Base-by-base conservation (phyloP, 2,888 invertebrate species). In the Hypsopygia costalis region DNA sequence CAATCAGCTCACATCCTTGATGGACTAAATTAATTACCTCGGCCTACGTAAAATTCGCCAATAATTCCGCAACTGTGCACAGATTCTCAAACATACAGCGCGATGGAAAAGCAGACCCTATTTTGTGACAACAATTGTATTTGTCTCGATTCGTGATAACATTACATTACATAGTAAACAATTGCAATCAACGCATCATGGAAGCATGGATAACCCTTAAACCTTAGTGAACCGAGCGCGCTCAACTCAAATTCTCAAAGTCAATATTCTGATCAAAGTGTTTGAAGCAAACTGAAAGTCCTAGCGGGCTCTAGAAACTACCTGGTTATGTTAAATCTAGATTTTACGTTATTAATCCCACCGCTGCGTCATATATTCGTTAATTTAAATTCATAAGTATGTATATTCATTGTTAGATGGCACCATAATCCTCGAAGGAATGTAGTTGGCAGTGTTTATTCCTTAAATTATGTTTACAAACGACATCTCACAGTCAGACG, bases 401-500 rank as follows among this genome's bases (percentile, higher is more conserved):
- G n/a, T n/a, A n/a, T 16, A 48, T 53, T 55, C 61, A 62, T 61
- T 52, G 55, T 60, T 55, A 55, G 72, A 77, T 75, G 77, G 71
- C 81, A 77, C 72, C 68, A 56, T 69, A 43, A 44, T 51, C 50
- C 9, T 56, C 47, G 37, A 27, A 66, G 81, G 85, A 85, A 85
- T 82, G 83, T 81, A 48, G 58, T 66, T 76, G 86, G 83, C 83
- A 85, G 85, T 83, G 79, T 69, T 58, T 51, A 44, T 55, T 56
- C 41, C 38, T 58, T 66, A 71, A 52, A 67, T 54, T 43, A 69
- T 64, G 47, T 62, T 52, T 44, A 66, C 52, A 49, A 66, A 52
- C 51, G 62, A 55, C 44, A 51, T 55, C 27, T 46, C 46, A 12
- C 44, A 27, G 41, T 34, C 35, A 40, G 37, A 48, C 53, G 58